These are phyloP conservation scores for Epizoanthus rinbou DNA, from an alignment of 92 coral and sea anemone species.

Conservation along the genomic window DNA sequence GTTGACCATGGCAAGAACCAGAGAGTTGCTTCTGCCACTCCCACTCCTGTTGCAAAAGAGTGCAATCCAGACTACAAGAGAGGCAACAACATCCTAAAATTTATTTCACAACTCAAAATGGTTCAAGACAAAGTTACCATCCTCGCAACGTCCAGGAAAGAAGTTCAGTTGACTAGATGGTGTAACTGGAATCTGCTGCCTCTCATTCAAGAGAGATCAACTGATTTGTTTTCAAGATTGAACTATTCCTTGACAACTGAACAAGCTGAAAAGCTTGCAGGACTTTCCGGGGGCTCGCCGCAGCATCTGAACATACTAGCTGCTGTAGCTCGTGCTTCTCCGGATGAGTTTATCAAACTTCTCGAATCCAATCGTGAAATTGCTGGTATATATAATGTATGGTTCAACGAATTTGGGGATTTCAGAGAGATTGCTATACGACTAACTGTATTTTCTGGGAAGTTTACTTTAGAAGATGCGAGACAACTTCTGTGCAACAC, in stretches of 20 bases:
- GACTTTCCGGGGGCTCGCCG: slow-evolving; percentile 8
- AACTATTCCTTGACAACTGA: neutral
- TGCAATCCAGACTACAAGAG: neutral
- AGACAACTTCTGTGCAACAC: neutral
- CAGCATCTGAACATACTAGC: slow-evolving; percentile 11
- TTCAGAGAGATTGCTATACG: neutral
- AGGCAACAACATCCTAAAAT: neutral
- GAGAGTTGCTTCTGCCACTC: too few relatives aligned
- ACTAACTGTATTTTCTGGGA: slow-evolving; percentile 6
- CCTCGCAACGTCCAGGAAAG: slow-evolving; percentile 16
- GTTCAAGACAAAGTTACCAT: neutral
- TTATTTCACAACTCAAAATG: slow-evolving; percentile 2
- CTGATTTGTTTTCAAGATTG: neutral
- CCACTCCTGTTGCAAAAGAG: too few relatives aligned
- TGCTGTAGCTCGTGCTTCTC: neutral
- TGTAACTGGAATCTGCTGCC: neutral
- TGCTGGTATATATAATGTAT: neutral
- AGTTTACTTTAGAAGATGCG: neutral
- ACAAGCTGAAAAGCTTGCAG: neutral
- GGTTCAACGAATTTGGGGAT: neutral
- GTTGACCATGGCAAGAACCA: too few relatives aligned
- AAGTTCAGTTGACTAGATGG: neutral
- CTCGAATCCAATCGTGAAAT: neutral
- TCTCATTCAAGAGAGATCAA: neutral
- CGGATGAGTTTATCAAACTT: neutral